Evolutionary conservation across 2,888 invertebrate species (phyloP).

Genomic region (Amphimallon solstitiale): DNA sequence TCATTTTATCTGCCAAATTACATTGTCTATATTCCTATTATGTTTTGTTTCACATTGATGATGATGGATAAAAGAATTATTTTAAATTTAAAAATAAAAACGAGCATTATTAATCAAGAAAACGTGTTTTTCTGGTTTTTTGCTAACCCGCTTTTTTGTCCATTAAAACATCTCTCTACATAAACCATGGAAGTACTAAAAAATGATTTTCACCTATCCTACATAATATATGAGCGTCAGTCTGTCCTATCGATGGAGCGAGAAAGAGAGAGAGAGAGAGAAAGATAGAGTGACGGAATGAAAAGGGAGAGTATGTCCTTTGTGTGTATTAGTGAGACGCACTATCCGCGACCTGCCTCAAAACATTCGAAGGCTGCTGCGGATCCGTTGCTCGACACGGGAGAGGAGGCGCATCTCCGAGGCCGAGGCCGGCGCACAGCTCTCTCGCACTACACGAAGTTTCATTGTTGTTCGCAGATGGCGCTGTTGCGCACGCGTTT

Average conservation of each 20-base stretch:
- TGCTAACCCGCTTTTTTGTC: too few relatives aligned
- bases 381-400: conserved; percentile 42
- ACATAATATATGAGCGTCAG: too few relatives aligned
- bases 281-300: neutral
- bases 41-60: too few relatives aligned
- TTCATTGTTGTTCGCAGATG: conserved; percentile 59
- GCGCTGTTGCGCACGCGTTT: conserved; percentile 44
- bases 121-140: too few relatives aligned
- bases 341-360: conserved; percentile 49
- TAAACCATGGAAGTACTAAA: too few relatives aligned
- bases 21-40: too few relatives aligned
- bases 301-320: neutral
- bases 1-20: too few relatives aligned
- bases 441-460: conserved; percentile 61
- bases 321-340: conserved; percentile 10
- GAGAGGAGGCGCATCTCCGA: conserved; percentile 60
- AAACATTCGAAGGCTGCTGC: conserved; percentile 48
- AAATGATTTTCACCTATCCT: too few relatives aligned
- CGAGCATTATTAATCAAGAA: too few relatives aligned
- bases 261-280: neutral
- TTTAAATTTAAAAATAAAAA: too few relatives aligned
- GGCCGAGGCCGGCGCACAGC: conserved; percentile 67
- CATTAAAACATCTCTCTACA: too few relatives aligned
- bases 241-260: neutral
- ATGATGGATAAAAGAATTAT: too few relatives aligned